Conservation (phyloP, 2,888 invertebrate species). For the Drosophila eohydei region DNA sequence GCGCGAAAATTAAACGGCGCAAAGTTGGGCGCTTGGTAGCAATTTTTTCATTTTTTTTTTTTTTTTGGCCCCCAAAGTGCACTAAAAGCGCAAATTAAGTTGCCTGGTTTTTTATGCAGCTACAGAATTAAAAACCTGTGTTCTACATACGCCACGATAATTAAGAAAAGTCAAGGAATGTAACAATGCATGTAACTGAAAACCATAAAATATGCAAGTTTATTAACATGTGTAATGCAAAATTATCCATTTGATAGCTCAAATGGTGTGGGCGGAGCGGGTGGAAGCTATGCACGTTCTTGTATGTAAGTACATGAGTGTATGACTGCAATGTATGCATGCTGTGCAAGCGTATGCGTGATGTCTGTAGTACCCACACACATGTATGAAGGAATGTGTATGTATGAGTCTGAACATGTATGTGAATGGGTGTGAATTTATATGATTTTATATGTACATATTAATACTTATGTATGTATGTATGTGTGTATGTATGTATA, state of each 20-base stretch:
- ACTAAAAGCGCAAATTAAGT: conserved; percentile 77
- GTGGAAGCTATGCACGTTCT: background rate
- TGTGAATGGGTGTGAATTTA: background rate
- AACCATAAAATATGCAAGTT: conserved; percentile 2
- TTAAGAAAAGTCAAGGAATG: conserved; percentile 16
- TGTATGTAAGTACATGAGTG: background rate
- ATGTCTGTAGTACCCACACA: background rate
- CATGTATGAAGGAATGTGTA: background rate
- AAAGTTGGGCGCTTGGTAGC: conserved; percentile 48
- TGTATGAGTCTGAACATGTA: background rate
- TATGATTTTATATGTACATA: background rate
- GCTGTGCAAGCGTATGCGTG: background rate
- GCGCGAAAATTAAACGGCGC: conserved; percentile 77
- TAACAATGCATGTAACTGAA: conserved; percentile 7
- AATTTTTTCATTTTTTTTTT: conserved; percentile 8
- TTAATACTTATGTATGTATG: too few species aligned
- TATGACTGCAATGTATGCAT: background rate
- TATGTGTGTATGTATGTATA: too few species aligned
- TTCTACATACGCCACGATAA: conserved; percentile 24
- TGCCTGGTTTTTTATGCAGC: conserved; percentile 54
- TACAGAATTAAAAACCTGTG: conserved; percentile 64
- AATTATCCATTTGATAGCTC: conserved; percentile 6
- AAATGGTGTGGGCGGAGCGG: background rate
- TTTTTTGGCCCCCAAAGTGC: conserved; percentile 57
- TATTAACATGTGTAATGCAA: conserved; percentile 17